Evolutionary conservation across 2,888 invertebrate genomes (phyloP).

Genomic region (Xestia xanthographa): DNA sequence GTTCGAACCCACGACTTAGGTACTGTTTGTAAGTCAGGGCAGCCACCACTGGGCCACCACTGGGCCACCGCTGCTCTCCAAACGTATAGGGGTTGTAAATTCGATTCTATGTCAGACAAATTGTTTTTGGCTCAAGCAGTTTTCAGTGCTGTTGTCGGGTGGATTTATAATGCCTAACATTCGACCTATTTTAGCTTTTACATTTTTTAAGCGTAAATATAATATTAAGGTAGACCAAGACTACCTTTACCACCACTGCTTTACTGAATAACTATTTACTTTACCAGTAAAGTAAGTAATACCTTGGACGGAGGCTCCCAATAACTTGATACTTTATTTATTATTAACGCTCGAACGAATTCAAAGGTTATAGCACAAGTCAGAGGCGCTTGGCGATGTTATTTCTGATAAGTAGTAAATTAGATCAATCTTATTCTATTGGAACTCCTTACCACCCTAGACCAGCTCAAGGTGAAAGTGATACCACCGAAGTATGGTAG

Average conservation of each 20-base stretch:
- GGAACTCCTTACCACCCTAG: background rate
- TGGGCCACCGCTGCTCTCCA: too few species aligned
- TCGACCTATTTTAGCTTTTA: background rate
- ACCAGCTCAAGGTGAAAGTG: background rate
- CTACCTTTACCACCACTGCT: too few species aligned
- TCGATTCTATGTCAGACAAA: background rate
- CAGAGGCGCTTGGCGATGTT: background rate
- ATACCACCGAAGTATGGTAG: background rate
- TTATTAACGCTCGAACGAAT: slow-evolving; percentile 37
- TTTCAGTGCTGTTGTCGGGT: background rate
- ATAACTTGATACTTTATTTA: slow-evolving; percentile 52
- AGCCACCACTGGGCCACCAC: too few species aligned
- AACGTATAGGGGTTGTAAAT: background rate
- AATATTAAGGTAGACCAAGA: too few species aligned
- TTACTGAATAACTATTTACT: slow-evolving; percentile 4
- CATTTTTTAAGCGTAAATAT: background rate
- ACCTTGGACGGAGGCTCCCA: slow-evolving; percentile 19
- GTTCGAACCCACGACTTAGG: too few species aligned
- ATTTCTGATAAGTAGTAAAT: background rate
- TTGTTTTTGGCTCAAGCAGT: background rate
- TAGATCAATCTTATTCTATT: background rate
- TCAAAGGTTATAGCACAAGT: background rate
- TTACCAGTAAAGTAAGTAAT: slow-evolving; percentile 1
- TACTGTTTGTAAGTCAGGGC: too few species aligned
- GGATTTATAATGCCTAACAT: background rate